Evolutionary conservation across 2,797 vertebrate genomes (phyloP).

Genomic region (Characodon lateralis): DNA sequence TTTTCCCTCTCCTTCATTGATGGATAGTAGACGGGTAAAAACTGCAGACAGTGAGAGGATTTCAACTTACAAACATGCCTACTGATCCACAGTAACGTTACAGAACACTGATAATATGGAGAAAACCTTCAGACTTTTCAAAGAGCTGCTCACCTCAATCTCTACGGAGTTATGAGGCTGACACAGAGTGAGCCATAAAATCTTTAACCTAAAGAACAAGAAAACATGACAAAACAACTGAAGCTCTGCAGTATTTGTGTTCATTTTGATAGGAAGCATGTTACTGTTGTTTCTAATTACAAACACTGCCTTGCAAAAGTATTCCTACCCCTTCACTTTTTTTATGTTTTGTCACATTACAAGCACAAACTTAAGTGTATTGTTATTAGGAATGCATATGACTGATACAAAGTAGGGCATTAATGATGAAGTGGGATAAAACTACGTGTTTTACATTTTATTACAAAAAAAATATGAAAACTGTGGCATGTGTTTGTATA

Average conservation of each 20-base stretch:
- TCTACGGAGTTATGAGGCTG: slow-evolving; percentile 91
- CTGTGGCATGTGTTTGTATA: not conserved
- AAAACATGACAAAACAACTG: not conserved
- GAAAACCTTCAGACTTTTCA: not conserved
- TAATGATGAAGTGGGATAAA: not conserved
- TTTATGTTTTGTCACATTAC: not conserved
- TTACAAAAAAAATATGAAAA: not conserved
- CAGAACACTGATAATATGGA: not conserved
- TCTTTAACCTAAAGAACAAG: slow-evolving; percentile 83
- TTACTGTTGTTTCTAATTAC: slow-evolving; percentile 1
- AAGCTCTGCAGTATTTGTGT: slow-evolving; percentile 3
- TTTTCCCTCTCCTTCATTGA: slow-evolving; percentile 89
- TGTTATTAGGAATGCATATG: not conserved
- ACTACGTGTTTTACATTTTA: not conserved
- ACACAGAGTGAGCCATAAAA: slow-evolving; percentile 95
- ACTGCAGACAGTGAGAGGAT: slow-evolving; percentile 73
- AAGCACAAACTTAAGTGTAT: not conserved
- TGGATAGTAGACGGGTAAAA: slow-evolving; percentile 90
- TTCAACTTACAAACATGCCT: not conserved
- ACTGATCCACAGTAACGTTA: not conserved
- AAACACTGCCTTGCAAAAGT: not conserved
- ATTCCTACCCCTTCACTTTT: not conserved
- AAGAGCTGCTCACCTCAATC: slow-evolving; percentile 87
- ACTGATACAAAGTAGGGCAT: not conserved
- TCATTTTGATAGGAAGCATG: slow-evolving; percentile 16